Base-by-base conservation (phyloP, 2,888 invertebrate species). In the Osmoderma eremita region DNA sequence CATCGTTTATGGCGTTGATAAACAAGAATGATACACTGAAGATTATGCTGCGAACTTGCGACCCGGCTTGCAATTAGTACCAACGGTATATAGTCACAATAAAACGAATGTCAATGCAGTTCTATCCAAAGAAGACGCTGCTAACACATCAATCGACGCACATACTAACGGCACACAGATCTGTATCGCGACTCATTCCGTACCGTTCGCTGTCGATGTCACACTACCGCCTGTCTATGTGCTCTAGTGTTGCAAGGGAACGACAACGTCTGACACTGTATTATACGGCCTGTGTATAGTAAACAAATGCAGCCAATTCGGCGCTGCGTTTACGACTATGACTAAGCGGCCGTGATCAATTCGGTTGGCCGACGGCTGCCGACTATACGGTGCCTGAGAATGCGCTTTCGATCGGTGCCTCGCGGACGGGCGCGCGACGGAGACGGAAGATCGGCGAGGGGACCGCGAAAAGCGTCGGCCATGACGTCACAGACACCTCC, bases 401-500 rank as follows among this genome's bases (percentile, higher is more conserved):
- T 67, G 67, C 71, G 67, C 67, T 61, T 65, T 69, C 65, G 69
- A 68, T 71, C 64, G 36, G 50, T 45, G 48, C 36, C 54, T 15
- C 12, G 30, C 48, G 41, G 24, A 18, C 63, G 63, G 45, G 53
- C 38, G 56, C n/a, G 12, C 17, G 58, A 48, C 49, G 58, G 41
- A 20, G 39, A 50, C 39, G 39, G 58, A 61, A 30, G 24, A 51
- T 13, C 24, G 50, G 13, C 58, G 58, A 48, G 45, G 58, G 48
- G 45, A 42, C 17, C 45, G 63, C 41, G 41, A 24, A 68, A 61
- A 50, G 68, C 70, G 48, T 30, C 63, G 69, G 68, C 65, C 63
- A 45, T 72, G 70, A 72, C 71, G 71, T 72, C 70, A 70, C 54
- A 49, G 48, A 53, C 67, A 63, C 67, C 67, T 67, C 54, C 63